Base-by-base conservation (phyloP, 2,888 invertebrate genomes). In the Amiota communis region DNA sequence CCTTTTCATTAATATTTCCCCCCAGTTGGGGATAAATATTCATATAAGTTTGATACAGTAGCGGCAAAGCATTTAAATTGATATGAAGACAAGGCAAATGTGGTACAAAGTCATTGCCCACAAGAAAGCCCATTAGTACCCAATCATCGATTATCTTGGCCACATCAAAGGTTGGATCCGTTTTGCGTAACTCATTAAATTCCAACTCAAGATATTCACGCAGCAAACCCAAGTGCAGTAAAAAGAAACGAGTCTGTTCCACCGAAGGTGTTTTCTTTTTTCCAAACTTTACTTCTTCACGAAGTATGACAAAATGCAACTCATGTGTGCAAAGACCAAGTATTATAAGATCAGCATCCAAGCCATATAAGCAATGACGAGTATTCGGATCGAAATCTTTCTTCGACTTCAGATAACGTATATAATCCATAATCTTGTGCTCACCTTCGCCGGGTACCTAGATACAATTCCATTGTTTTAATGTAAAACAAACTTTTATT, bases 381-480 rank as follows among this genome's bases (percentile, higher is more conserved):
- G 97, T 98, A 88, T 98, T 95, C 0, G 95, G 94, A 89, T 98
- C 94, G 87, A 97, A 97, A 75, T 93, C 94, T 0, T 95, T 93
- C 87, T 95, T 94, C 0, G 96, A 92, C 82, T 96, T 95, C 85
- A 96, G 92, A 90, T 93, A 95, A 2, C 99, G 92, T 80, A 99
- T 98, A 87, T 97, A 99, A 89, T 99, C 99, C 98, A 99, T 98
- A 77, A 99, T 97, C 91, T 99, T 99, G 88, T 98, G 98, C 89
- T 98, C 98, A 0, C 98, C 99, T 91, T 99, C 99, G 0, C 99
- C 99, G 1, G 98, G 98, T 1, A 96, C 94, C 94, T 95, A 46
- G 12, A 36, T 36, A 36, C 36, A 36, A 36, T 36, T 6, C 3
- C 12, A 61, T 15, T 2, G 67, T 4, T 10, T 49, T 49, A 47